Evolutionary conservation across 1,140 invertebrate species (phyloP).

Genomic region (Coboldia fuscipes): DNA sequence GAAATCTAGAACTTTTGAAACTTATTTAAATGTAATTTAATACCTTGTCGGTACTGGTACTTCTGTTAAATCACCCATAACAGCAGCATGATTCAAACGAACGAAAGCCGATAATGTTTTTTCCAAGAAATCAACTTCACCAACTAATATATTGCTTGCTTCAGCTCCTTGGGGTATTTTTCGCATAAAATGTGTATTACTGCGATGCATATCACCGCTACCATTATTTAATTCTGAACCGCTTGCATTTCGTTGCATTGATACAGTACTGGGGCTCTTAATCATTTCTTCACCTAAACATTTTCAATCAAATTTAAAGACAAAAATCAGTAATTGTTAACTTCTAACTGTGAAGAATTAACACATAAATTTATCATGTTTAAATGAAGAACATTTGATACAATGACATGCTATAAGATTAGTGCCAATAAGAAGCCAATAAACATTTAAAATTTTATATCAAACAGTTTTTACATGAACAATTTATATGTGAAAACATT

Average conservation of each 20-base stretch:
- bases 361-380: too few species aligned
- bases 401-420: too few species aligned
- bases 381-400: too few species aligned
- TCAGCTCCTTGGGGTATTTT: constrained; percentile 95
- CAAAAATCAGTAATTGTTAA: too few species aligned
- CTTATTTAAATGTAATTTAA: background rate
- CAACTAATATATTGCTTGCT: constrained; percentile 92
- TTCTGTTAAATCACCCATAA: constrained; percentile 89
- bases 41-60: constrained; percentile 78
- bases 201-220: constrained; percentile 48
- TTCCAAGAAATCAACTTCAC: constrained; percentile 90
- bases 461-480: too few species aligned
- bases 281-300: constrained; percentile 38
- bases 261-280: constrained; percentile 55
- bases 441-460: too few species aligned
- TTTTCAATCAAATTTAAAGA: too few species aligned
- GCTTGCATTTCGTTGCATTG: constrained; percentile 59
- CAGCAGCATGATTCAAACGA: constrained; percentile 66
- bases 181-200: constrained; percentile 84
- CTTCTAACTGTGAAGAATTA: too few species aligned
- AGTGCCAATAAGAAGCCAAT: too few species aligned
- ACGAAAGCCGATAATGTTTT: constrained; percentile 84
- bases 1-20: background rate
- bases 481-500: too few species aligned
- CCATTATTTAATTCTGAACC: constrained; percentile 42